Percentiles rank a stretch among this genome's conserved stretches.
Conservation (phyloP, 2,113 vertebrate genomes). For the Dipodomys stephensi region DNA sequence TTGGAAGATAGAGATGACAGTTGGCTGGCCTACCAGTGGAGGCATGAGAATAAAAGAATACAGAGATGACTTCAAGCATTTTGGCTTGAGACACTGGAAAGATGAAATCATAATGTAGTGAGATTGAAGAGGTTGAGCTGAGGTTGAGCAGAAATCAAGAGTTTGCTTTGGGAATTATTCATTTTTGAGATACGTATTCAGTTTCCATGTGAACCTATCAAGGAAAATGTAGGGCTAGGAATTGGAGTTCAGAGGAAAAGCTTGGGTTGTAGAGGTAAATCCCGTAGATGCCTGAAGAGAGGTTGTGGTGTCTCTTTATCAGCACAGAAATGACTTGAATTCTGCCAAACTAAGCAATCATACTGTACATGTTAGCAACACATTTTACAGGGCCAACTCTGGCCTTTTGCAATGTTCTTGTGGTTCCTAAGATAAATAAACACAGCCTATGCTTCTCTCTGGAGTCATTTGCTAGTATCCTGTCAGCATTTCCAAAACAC, state of each 20-base stretch:
- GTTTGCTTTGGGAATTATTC: not conserved
- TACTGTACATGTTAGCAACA: slow-evolving; percentile 60
- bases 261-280: not conserved
- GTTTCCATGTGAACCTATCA: not conserved
- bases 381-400: slow-evolving; percentile 64
- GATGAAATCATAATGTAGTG: not conserved
- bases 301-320: slow-evolving; percentile 1
- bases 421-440: slow-evolving; percentile 81
- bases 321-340: slow-evolving; percentile 32
- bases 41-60: not conserved
- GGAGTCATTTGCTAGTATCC: slow-evolving; percentile 59
- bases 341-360: slow-evolving; percentile 56
- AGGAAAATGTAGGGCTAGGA: not conserved
- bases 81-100: not conserved
- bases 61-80: not conserved
- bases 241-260: not conserved
- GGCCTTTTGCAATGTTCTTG: slow-evolving; percentile 66
- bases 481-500: slow-evolving; percentile 72
- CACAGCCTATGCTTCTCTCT: slow-evolving; percentile 57
- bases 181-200: not conserved
- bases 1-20: not conserved
- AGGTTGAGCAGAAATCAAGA: not conserved
- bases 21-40: not conserved
- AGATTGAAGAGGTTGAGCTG: not conserved
- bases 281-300: not conserved